These are phyloP conservation scores for Antheraea mylitta DNA, from an alignment of 1,140 invertebrate species.

Conservation along the genomic window DNA sequence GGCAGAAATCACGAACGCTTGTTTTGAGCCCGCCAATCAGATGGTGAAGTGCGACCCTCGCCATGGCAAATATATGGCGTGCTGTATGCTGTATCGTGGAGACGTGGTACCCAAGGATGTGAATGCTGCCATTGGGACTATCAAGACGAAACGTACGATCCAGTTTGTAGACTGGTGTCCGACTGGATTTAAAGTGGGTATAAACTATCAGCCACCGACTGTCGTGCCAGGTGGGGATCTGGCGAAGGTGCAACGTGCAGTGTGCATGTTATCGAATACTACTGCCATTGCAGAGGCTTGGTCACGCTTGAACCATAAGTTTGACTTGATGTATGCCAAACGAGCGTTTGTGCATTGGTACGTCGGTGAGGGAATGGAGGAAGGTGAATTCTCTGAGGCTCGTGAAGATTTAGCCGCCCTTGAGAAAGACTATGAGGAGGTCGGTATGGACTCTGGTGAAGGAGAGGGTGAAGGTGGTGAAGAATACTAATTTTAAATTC, in stretches of 20 bases:
- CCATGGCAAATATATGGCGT: constrained; percentile 94
- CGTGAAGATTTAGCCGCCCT: constrained; percentile 65
- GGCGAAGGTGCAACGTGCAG: constrained; percentile 87
- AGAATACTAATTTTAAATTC: constrained; percentile 81
- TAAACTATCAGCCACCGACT: constrained; percentile 83
- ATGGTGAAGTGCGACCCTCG: constrained; percentile 95
- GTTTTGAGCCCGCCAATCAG: constrained; percentile 93
- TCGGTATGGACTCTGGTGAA: constrained; percentile 87
- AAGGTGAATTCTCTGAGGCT: constrained; percentile 92
- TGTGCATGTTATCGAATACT: constrained; percentile 93
- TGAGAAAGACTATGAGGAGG: constrained; percentile 92
- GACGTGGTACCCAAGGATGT: constrained; percentile 86
- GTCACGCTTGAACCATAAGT: constrained; percentile 89
- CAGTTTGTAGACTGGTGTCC: constrained; percentile 74
- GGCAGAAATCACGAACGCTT: constrained; percentile 93
- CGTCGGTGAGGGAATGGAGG: constrained; percentile 92
- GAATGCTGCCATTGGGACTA: constrained; percentile 78
- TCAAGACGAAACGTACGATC: constrained; percentile 90
- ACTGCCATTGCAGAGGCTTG: constrained; percentile 90
- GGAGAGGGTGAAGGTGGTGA: constrained; percentile 86
- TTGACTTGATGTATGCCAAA: constrained; percentile 83
- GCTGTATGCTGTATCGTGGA: constrained; percentile 88
- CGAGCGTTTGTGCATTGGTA: constrained; percentile 90
- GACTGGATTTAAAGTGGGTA: constrained; percentile 61
- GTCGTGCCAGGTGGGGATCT: constrained; percentile 84